These are phyloP conservation scores for Catocala fraxini DNA, from an alignment of 2,888 invertebrate species.

Conservation along the genomic window DNA sequence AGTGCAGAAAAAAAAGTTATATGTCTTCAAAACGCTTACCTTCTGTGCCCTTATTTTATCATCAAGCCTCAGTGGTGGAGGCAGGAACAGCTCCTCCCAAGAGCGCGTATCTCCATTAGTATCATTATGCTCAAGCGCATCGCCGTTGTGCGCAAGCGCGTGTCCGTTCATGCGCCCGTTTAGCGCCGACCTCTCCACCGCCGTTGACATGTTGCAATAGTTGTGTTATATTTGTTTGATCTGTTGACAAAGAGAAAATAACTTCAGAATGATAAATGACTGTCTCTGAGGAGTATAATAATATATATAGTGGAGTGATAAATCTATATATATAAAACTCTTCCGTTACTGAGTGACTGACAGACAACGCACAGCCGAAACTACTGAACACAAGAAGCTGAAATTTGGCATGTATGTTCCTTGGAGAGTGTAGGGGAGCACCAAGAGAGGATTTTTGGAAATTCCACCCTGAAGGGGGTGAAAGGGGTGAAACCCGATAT, in stretches of 20 bases:
- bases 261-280: neutral
- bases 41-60: constrained; percentile 72
- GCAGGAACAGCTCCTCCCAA: constrained; percentile 77
- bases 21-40: constrained; percentile 53
- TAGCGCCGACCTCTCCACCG: constrained; percentile 54
- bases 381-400: too few relatives aligned
- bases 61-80: constrained; percentile 69
- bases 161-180: constrained; percentile 52
- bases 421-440: too few relatives aligned
- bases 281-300: neutral
- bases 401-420: too few relatives aligned
- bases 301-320: too few relatives aligned
- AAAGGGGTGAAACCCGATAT: too few relatives aligned
- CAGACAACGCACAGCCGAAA: too few relatives aligned
- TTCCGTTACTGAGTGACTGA: too few relatives aligned
- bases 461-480: too few relatives aligned
- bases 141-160: constrained; percentile 25
- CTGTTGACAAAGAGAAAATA: constrained; percentile 30
- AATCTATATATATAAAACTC: too few relatives aligned
- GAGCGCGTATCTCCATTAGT: constrained; percentile 25
- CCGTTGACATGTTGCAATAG: constrained; percentile 61
- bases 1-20: too few relatives aligned
- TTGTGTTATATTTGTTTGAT: neutral
- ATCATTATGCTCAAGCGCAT: constrained; percentile 34
- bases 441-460: too few relatives aligned